Percentiles rank a stretch among this genome's conserved stretches.
Evolutionary conservation across 2,113 vertebrate species (phyloP).

Genomic region (Caloenas nicobarica): DNA sequence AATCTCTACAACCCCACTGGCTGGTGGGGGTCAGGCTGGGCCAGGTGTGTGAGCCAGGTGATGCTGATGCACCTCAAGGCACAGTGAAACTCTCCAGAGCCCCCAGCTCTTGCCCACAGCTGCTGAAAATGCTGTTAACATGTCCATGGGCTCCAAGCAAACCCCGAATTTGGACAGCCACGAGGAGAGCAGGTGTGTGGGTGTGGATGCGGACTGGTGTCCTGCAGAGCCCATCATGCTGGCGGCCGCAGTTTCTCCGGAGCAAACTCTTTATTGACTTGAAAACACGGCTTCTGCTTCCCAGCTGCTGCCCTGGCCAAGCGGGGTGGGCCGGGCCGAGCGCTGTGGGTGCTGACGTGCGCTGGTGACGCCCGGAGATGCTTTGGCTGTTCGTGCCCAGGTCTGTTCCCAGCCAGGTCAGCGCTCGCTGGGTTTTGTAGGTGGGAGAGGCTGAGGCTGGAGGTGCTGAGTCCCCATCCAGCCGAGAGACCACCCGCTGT

Average conservation of each 20-base stretch:
- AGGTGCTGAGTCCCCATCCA: not conserved
- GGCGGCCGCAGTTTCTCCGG: not conserved
- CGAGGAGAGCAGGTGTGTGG: not conserved
- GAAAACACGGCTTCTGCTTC: not conserved
- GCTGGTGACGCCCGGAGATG: too few species aligned
- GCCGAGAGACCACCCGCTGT: too few species aligned
- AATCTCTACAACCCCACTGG: not conserved
- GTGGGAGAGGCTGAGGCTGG: not conserved
- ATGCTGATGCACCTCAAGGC: not conserved
- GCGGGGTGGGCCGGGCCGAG: accelerated
- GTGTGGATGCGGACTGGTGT: not conserved
- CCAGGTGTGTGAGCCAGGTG: accelerated
- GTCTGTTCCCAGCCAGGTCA: too few species aligned
- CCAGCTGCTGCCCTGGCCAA: not conserved
- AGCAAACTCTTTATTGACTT: not conserved
- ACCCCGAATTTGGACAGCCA: accelerated
- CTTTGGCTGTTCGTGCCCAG: too few species aligned
- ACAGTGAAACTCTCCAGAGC: not conserved
- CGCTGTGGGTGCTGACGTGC: not conserved
- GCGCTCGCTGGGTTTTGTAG: not conserved
- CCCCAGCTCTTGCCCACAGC: not conserved
- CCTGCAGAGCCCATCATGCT: accelerated
- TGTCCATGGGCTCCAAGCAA: not conserved
- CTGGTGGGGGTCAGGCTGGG: not conserved
- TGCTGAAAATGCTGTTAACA: not conserved